A percentile compares a stretch with the other conserved stretches of the same genome.
Conservation (phyloP, 2,888 invertebrate genomes). For the Malachius bipustulatus region DNA sequence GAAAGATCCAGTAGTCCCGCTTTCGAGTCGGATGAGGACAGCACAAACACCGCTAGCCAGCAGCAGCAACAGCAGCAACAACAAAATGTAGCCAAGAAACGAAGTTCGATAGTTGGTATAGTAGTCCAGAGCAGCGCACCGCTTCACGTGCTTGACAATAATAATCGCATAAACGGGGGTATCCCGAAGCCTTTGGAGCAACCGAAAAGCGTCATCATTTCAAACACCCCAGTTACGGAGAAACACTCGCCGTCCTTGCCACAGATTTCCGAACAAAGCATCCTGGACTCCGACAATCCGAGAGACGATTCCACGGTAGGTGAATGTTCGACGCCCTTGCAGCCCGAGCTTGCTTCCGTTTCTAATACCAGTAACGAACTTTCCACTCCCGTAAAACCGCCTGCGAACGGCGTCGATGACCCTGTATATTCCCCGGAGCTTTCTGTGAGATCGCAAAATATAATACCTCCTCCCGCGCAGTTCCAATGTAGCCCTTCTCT, state of each 20-base stretch:
- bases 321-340: constrained; percentile 17
- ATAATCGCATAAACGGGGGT: constrained; percentile 44
- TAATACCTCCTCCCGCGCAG: constrained; percentile 62
- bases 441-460: constrained; percentile 44
- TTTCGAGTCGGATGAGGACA: constrained; percentile 91
- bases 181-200: constrained; percentile 34
- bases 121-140: constrained; percentile 55
- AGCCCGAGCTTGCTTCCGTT: constrained; percentile 20
- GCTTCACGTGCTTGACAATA: constrained; percentile 37
- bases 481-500: constrained; percentile 55
- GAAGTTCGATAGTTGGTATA: constrained; percentile 37
- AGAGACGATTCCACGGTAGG: constrained; percentile 26
- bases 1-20: constrained; percentile 86
- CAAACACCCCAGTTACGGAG: constrained; percentile 11
- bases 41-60: constrained; percentile 41
- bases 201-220: constrained; percentile 23
- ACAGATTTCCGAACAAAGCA: constrained; percentile 51
- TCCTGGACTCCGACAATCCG: constrained; percentile 49
- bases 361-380: constrained; percentile 8
- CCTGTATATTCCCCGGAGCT: constrained; percentile 38
- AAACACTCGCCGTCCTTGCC: constrained; percentile 40
- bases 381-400: constrained; percentile 17
- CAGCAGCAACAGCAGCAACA: constrained; percentile 17
- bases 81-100: constrained; percentile 12
- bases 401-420: constrained; percentile 27